Evolutionary conservation across 2,888 invertebrate species (phyloP).

Genomic region (Platypus cylindrus): DNA sequence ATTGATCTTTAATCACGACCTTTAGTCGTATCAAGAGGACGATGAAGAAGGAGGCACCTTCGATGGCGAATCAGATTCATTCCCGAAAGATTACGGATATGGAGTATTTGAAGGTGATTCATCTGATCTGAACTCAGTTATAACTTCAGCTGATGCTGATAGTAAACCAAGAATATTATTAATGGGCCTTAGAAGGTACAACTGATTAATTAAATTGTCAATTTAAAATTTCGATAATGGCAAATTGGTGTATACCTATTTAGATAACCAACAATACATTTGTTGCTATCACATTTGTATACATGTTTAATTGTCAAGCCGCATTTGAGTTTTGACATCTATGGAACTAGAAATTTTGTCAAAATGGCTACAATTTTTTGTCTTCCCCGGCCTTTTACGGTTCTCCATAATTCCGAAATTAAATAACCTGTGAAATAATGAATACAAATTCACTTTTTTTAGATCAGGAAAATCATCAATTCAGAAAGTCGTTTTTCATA

Average conservation of each 20-base stretch:
- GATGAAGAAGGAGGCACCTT: conserved; percentile 35
- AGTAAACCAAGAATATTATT: conserved; percentile 86
- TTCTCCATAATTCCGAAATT: background rate
- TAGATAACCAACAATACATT: no score
- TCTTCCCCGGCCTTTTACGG: no score
- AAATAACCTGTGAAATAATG: background rate
- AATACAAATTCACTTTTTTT: conserved; percentile 26
- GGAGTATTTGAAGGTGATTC: conserved; percentile 76
- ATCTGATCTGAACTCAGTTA: conserved; percentile 48
- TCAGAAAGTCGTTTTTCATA: conserved; percentile 99
- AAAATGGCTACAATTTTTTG: background rate
- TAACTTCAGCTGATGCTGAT: no score
- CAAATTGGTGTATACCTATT: background rate
- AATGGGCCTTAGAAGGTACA: conserved; percentile 83
- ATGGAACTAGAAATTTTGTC: background rate
- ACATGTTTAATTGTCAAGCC: no score
- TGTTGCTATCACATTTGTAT: no score
- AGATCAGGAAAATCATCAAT: conserved; percentile 99
- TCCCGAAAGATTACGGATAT: conserved; percentile 89
- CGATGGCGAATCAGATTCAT: conserved; percentile 48
- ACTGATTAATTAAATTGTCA: conserved; percentile 1
- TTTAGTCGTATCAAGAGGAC: conserved; percentile 35
- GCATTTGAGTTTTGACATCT: no score
- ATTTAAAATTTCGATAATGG: no score
- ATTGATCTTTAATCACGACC: no score